A percentile compares a stretch with the other conserved stretches of the same genome.
phyloP scores from a whole-genome alignment of 2,888 invertebrate genomes.

The Leptopilina myrica region DNA sequence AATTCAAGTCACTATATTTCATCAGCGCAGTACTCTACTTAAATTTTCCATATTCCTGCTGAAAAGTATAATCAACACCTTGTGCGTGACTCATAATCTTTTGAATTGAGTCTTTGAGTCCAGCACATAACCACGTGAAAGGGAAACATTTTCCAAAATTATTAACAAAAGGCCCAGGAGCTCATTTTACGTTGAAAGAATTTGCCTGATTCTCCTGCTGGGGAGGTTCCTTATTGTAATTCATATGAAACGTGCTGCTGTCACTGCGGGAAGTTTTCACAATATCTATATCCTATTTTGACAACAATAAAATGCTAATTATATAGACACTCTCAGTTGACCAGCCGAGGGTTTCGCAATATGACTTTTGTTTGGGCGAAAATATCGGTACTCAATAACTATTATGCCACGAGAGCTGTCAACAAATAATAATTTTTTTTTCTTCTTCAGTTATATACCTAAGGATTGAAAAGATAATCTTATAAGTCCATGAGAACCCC shows the following conservation, averaged over 20 bases:
- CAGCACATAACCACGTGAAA: no score
- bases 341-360: conserved; percentile 16
- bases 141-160: no score
- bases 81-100: no score
- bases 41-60: no score
- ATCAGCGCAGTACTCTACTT: no score
- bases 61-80: no score
- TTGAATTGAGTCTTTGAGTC: no score
- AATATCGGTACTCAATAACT: not conserved
- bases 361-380: not conserved
- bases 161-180: no score
- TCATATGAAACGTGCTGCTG: not conserved
- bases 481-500: not conserved
- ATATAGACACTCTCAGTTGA: conserved; percentile 46
- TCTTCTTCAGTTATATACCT: not conserved
- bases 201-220: no score
- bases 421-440: not conserved
- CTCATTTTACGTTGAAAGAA: no score
- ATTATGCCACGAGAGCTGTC: conserved; percentile 28
- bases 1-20: no score
- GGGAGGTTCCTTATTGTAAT: not conserved
- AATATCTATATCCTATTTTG: conserved; percentile 60
- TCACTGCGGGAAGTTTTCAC: conserved; percentile 14
- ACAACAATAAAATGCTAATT: conserved; percentile 65
- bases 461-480: not conserved